Percentiles rank a stretch among this genome's conserved stretches.
Evolutionary conservation across 53 echinoderm and acorn worm genomes (phyloP).

Genomic region (Echinarachnius parma): DNA sequence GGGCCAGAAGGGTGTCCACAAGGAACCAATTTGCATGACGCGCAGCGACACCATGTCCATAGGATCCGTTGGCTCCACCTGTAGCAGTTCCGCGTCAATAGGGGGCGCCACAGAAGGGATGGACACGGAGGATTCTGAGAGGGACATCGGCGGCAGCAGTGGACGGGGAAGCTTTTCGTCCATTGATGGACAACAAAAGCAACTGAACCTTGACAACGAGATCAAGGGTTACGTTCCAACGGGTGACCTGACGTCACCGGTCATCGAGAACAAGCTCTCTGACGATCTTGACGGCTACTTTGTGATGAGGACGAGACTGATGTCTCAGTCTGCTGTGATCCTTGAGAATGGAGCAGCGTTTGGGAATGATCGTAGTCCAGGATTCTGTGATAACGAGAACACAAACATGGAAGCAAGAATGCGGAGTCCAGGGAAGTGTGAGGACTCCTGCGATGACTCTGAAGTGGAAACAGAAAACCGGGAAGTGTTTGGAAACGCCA

Average conservation of each 20-base stretch:
- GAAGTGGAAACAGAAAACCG: too few relatives aligned
- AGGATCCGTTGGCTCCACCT: constrained; percentile 3
- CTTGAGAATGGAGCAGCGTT: constrained; percentile 30
- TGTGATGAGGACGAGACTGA: constrained; percentile 35
- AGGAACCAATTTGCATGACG: constrained; percentile 7
- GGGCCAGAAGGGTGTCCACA: too few relatives aligned
- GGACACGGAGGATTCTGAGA: constrained; percentile 42
- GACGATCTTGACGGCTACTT: constrained; percentile 21
- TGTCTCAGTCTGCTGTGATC: constrained; percentile 32
- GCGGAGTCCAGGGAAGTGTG: not conserved
- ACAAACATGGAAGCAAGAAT: not conserved
- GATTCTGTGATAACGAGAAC: not conserved
- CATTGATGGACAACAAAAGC: constrained; percentile 7
- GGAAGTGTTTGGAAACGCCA: too few relatives aligned
- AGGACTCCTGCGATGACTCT: too few relatives aligned
- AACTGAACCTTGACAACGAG: constrained; percentile 19
- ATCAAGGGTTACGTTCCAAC: not conserved
- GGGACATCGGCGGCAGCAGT: not conserved
- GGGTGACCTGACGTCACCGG: constrained; percentile 24
- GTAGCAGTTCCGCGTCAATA: not conserved
- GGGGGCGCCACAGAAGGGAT: constrained; percentile 27
- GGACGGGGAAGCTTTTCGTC: not conserved
- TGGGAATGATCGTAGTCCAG: not conserved
- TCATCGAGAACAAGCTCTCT: constrained; percentile 31
- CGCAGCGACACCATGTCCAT: constrained; percentile 36